These are phyloP conservation scores for Lordiphosa collinella DNA, from an alignment of 1,140 invertebrate species.

Conservation along the genomic window DNA sequence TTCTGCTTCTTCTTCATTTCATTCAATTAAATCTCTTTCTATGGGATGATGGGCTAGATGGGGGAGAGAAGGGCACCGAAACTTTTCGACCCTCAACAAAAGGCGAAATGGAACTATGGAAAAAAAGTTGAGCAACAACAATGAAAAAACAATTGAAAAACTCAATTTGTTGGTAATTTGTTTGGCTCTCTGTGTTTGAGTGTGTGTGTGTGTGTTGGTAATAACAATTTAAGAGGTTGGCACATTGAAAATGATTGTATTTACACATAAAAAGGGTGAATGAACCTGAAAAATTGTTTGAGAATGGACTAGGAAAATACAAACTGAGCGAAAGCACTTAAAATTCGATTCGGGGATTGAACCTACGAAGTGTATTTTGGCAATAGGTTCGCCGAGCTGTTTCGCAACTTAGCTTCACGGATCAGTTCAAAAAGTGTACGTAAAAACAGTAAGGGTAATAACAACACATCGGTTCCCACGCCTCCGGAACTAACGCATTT, in stretches of 20 bases:
- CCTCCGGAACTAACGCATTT: no score
- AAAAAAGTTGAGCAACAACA: slow-evolving; percentile 32
- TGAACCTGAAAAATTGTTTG: slow-evolving; percentile 16
- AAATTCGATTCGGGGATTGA: no score
- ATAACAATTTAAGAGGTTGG: slow-evolving; percentile 39
- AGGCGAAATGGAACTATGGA: slow-evolving; percentile 38
- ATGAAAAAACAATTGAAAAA: slow-evolving; percentile 49
- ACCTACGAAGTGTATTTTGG: no score
- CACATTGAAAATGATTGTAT: slow-evolving; percentile 30
- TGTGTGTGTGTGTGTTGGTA: slow-evolving; percentile 12
- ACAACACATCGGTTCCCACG: no score
- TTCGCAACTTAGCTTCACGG: no score
- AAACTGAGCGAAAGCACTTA: background rate
- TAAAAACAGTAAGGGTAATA: no score
- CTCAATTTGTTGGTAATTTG: slow-evolving; percentile 57
- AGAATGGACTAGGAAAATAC: background rate
- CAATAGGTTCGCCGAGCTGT: no score
- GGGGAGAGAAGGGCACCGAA: background rate
- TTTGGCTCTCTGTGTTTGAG: slow-evolving; percentile 28
- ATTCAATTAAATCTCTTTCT: slow-evolving; percentile 48
- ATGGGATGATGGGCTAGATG: background rate
- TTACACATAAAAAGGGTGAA: slow-evolving; percentile 26
- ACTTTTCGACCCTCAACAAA: slow-evolving; percentile 29
- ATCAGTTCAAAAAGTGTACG: no score
- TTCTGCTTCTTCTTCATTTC: slow-evolving; percentile 24